These are phyloP conservation scores for Sesia bembeciformis DNA, from an alignment of 2,888 invertebrate genomes.

Conservation along the genomic window DNA sequence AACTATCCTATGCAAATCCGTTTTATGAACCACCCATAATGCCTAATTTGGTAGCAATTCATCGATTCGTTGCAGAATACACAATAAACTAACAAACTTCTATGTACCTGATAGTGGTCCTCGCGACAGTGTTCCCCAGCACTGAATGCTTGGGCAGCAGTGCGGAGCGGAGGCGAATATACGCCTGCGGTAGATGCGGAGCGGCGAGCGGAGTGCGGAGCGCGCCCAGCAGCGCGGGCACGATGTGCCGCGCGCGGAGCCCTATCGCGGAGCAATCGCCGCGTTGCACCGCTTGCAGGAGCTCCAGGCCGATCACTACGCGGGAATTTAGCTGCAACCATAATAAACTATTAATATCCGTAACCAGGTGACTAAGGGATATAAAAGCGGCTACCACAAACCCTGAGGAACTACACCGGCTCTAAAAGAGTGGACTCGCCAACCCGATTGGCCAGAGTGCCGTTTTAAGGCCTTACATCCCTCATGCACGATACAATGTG, in stretches of 20 bases:
- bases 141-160: constrained; percentile 45
- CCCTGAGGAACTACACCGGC: too few relatives aligned
- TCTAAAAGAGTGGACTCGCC: too few relatives aligned
- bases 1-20: too few relatives aligned
- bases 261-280: constrained; percentile 57
- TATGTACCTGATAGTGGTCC: constrained; percentile 78
- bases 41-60: background rate
- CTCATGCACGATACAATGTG: too few relatives aligned
- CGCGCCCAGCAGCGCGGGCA: constrained; percentile 71
- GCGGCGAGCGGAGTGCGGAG: constrained; percentile 87
- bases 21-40: too few relatives aligned
- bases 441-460: too few relatives aligned
- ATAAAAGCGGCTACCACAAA: too few relatives aligned
- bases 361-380: too few relatives aligned
- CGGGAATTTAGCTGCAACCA: constrained; percentile 32
- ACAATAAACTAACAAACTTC: background rate
- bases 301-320: constrained; percentile 33
- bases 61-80: too few relatives aligned
- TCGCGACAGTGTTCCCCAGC: constrained; percentile 77
- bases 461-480: too few relatives aligned
- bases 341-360: background rate
- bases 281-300: constrained; percentile 52
- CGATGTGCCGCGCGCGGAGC: constrained; percentile 29
- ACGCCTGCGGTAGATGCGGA: constrained; percentile 76
- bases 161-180: constrained; percentile 70